Evolutionary conservation across 92 coral and sea anemone species (phyloP), one percentile per base, ranked within the genome.

Genomic region (Siderastrea siderea): DNA sequence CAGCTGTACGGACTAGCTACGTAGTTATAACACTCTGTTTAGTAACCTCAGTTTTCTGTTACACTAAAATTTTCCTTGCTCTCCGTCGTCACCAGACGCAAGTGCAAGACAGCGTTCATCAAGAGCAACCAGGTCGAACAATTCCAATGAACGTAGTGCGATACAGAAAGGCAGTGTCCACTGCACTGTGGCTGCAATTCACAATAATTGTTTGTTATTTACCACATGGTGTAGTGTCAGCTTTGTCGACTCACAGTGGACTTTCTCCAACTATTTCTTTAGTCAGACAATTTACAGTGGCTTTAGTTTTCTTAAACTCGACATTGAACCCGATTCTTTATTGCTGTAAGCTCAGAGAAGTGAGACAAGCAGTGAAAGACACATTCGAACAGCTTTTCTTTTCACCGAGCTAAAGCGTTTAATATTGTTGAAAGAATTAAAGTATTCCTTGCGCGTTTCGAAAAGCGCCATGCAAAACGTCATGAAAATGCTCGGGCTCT

Each of bases 61-160:
- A 67, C 71, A 67, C 71, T 26, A 67, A 44, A 4, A 67, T 67
- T 12, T 67, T 67, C 48, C 1, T 38, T 12, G 48, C 14, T 43
- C 71, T 67, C 15, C 71, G 71, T 67, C 49, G 12, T 44, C 71
- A 26, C 3, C 13, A 67, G 38, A 26, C 43, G 26, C 71, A 67
- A 7, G 47, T 67, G 2, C 71, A 67, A 17, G 47, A 26, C 16
- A 61, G 14, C 47, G 8, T 15, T n/a, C 38, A 3, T 17, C 69
- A 17, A 15, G 13, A 11, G 8, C 46, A 9, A 7, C 47, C 26
- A 43, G 13, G 48, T 17, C 14, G 3, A 54, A 4, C 79, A 54
- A 75, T 12, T 54, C 64, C 63, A 55, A 5, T 78, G 47, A 78
- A 78, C 71, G 62, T 60, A 3, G 82, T 71, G 47, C 82, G 82